Evolutionary conservation across 2,797 vertebrate species (phyloP).

Genomic region (Decapterus maruadsi): DNA sequence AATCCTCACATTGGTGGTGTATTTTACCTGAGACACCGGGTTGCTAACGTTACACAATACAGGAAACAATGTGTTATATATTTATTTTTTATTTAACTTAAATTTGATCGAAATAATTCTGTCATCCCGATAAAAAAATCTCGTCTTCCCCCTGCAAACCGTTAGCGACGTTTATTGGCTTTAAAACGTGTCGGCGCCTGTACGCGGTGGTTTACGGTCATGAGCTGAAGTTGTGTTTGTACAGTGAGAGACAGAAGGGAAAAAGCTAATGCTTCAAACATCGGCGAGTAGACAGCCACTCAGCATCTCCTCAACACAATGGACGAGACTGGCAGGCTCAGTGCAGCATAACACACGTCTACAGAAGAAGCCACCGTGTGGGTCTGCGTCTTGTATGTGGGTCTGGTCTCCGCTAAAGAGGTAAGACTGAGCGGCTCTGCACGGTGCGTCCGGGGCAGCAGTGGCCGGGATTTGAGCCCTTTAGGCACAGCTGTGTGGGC

Average conservation of each 20-base stretch:
- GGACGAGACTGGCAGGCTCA: background rate
- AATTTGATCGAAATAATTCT: fast-evolving
- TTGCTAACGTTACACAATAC: fast-evolving
- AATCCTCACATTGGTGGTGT: fast-evolving
- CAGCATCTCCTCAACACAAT: conserved; percentile 56
- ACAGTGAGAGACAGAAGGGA: conserved; percentile 40
- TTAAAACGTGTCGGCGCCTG: conserved; percentile 38
- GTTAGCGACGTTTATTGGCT: background rate
- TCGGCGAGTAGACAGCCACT: conserved; percentile 37
- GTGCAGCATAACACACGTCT: background rate
- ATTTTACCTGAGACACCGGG: background rate
- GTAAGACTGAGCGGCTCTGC: conserved; percentile 52
- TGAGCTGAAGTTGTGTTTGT: conserved; percentile 60
- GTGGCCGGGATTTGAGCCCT: background rate
- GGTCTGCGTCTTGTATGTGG: background rate
- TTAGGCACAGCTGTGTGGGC: conserved; percentile 53
- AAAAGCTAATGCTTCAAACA: conserved; percentile 53
- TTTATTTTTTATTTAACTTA: background rate
- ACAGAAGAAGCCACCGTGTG: background rate
- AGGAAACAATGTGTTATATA: fast-evolving
- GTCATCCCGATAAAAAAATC: background rate
- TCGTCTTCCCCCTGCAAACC: fast-evolving
- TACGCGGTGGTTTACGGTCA: conserved; percentile 56
- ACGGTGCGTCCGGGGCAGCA: conserved; percentile 15
- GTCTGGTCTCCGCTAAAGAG: conserved; percentile 33